Evolutionary conservation across 2,888 invertebrate species (phyloP), one percentile per base, ranked within the genome.

Genomic region (Ephialtes manifestator): DNA sequence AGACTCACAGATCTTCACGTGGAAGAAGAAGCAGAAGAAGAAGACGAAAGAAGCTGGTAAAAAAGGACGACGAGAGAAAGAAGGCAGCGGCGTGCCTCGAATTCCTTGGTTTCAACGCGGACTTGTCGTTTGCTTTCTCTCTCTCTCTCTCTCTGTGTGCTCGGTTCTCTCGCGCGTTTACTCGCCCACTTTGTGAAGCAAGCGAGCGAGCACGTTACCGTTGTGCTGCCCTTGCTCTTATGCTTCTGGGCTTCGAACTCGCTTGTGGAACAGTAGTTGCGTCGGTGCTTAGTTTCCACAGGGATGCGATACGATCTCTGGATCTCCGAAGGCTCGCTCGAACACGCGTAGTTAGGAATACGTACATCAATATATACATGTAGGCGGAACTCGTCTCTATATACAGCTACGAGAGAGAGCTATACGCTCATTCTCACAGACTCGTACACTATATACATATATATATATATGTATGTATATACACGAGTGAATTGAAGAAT

Each of bases 321-420:
- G 43, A 58, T 28, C 58, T 55, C 43, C 72, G 72, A 72, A 39
- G 71, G 28, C 39, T 43, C 55, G 58, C 72, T 55, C 76, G 76
- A 87, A 87, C 87, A 85, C 87, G 85, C 87, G 87, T 87, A 87
- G 87, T 81, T 77, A 24, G 70, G 75, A 81, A 84, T 77, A 81
- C 72, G 84, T 81, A 84, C 83, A 68, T 81, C 80, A 76, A 84
- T 78, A 80, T 65, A 46, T 46, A 53, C 35, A 65, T 75, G 84
- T 84, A 84, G 84, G 84, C 84, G 84, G 81, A 55, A 76, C 58
- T 63, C 67, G 46, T 75, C 74, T 71, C 80, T 74, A 58, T 51
- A 51, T 28, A 71, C 70, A 71, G 51, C 70, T 35, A 43, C 28
- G 68, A 53, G 13, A 15, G 53, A 39, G 55, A 55, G 71, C 55